Percentiles rank a stretch among this genome's conserved stretches.
Conservation (phyloP, 2,888 invertebrate species). For the Drosophila neutralis region DNA sequence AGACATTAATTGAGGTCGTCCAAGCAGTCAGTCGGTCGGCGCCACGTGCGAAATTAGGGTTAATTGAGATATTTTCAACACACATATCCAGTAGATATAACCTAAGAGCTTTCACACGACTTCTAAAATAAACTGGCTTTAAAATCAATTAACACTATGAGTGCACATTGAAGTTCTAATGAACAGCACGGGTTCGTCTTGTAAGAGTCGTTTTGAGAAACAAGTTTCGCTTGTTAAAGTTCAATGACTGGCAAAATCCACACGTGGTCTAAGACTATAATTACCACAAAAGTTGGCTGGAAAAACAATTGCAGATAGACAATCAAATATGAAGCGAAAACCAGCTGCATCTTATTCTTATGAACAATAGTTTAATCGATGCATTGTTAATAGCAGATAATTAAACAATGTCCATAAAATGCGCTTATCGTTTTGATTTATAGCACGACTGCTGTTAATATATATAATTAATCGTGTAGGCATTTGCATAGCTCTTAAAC, state of each 20-base stretch:
- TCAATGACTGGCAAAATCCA: conserved; percentile 25
- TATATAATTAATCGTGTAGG: conserved; percentile 25
- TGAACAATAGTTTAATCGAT: conserved; percentile 10
- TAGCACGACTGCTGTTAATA: conserved; percentile 16
- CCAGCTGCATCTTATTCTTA: conserved; percentile 5
- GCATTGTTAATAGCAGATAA: conserved; percentile 15
- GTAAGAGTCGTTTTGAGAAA: conserved; percentile 7
- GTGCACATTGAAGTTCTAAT: conserved; percentile 25
- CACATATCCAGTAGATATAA: conserved; percentile 7
- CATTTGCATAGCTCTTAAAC: conserved; percentile 33
- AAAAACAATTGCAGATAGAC: not conserved
- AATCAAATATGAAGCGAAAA: not conserved
- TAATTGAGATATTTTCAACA: conserved; percentile 46
- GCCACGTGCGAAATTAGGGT: conserved; percentile 64
- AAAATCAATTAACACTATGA: not conserved
- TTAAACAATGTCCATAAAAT: conserved; percentile 12
- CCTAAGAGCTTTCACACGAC: not conserved
- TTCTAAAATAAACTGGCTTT: not conserved
- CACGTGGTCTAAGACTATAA: conserved; percentile 4
- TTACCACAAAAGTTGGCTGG: conserved; percentile 3
- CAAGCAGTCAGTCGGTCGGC: conserved; percentile 14
- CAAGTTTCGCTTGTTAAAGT: conserved; percentile 38
- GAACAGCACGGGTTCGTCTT: conserved; percentile 2
- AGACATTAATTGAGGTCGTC: conserved; percentile 55
- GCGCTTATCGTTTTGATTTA: conserved; percentile 29